Base-by-base conservation (phyloP, 2,113 vertebrate genomes). In the Pelecanoides urinatrix region DNA sequence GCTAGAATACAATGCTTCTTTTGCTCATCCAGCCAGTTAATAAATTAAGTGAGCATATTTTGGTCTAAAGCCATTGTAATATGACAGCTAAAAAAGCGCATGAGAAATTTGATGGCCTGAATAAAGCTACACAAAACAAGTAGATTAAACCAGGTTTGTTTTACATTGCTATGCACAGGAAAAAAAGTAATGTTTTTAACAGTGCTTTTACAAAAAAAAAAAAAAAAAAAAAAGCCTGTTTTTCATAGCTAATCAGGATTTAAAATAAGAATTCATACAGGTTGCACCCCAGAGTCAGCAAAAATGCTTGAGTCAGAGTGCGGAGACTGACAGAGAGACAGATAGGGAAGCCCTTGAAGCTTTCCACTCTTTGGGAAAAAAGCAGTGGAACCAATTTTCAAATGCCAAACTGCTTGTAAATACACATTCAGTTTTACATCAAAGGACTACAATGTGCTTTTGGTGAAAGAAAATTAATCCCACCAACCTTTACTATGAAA, bases 111-210 rank as follows among this genome's bases (percentile, higher is more conserved):
- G 87, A 97, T 82, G 59, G 72, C 40, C 86, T 88, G 86, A 88
- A 97, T 95, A 97, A 97, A 97, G 88, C 38, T n/a, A 70, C 23
- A 79, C 25, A 81, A 76, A 95, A 94, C 44, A 7, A 62, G 21
- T 5, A 32, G 65, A 87, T 90, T 88, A 81, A 97, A 95, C n/a
- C 17, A 91, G 40, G 21, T 36, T 90, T 90, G 42, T 6, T 92
- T 96, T 82, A 72, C 36, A 90, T 55, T 74, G 42, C 40, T 53
- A 90, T 59, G 30, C 38, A 86, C 29, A 91, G 6, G 30, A 10
- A 47, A 79, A 90, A 66, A 67, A 21, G 29, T 59, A 85, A 73
- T 17, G 6, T 30, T 92, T 71, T 79, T 82, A 56, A 38, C 5
- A 6, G n/a, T 70, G 30, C 52, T 77, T 88, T 93, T 49, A 80